Evolutionary conservation across 1,140 invertebrate genomes (phyloP).

Genomic region (Heliconius hewitsoni): DNA sequence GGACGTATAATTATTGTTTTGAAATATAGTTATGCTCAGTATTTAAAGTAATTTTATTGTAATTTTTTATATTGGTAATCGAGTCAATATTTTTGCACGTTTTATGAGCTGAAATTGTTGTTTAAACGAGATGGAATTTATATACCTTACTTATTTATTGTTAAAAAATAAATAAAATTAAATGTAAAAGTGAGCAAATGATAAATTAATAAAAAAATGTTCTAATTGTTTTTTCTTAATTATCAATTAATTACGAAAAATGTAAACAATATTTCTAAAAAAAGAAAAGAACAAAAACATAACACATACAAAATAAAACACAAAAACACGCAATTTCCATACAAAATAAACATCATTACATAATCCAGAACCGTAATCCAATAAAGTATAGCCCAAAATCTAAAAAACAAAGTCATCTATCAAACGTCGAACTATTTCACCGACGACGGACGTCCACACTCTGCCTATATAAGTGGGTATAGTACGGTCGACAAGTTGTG

Average conservation of each 20-base stretch:
- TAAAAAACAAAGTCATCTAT: conserved; percentile 21
- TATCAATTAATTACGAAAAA: too few relatives aligned
- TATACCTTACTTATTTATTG: too few relatives aligned
- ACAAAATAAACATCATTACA: conserved; percentile 3
- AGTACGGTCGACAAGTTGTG: too few relatives aligned
- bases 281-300: not conserved
- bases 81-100: too few relatives aligned
- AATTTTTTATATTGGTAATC: too few relatives aligned
- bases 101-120: too few relatives aligned
- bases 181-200: too few relatives aligned
- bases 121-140: too few relatives aligned
- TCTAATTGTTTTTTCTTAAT: too few relatives aligned
- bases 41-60: not conserved
- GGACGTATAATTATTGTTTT: not conserved
- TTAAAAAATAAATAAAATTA: too few relatives aligned
- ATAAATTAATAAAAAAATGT: too few relatives aligned
- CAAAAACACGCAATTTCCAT: not conserved
- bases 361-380: conserved; percentile 3
- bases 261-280: not conserved
- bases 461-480: not conserved
- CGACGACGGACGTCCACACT: not conserved
- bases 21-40: too few relatives aligned
- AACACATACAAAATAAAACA: not conserved
- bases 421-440: conserved; percentile 21
- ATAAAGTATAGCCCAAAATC: conserved; percentile 8